Evolutionary conservation across 2,888 invertebrate species (phyloP).

Genomic region (Steinernema hermaphroditum): DNA sequence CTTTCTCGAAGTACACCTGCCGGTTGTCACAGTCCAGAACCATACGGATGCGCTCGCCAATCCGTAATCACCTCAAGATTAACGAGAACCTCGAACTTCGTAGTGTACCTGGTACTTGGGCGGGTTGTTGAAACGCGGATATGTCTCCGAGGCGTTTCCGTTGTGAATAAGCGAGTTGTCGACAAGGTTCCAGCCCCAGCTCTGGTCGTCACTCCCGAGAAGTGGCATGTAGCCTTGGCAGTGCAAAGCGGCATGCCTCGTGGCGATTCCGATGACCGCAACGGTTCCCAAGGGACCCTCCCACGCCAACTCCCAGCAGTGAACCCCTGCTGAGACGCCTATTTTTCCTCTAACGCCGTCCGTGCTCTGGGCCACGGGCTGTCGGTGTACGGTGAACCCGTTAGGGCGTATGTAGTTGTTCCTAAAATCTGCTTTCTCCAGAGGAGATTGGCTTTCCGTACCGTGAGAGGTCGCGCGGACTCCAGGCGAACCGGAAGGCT

Average conservation of each 20-base stretch:
- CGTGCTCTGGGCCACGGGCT: conserved; percentile 97
- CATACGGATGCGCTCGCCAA: conserved; percentile 92
- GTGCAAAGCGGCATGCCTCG: conserved; percentile 86
- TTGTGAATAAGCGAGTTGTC: conserved; percentile 95
- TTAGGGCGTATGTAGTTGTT: conserved; percentile 95
- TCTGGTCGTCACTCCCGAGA: conserved; percentile 90
- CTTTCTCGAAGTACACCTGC: conserved; percentile 85
- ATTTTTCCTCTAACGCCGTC: conserved; percentile 77
- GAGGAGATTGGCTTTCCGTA: conserved; percentile 33
- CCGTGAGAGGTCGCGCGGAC: conserved; percentile 88
- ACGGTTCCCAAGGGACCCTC: conserved; percentile 91
- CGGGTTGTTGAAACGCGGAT: conserved; percentile 74
- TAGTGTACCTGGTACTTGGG: conserved; percentile 82
- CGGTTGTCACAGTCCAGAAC: conserved; percentile 97
- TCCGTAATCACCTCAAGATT: conserved; percentile 71
- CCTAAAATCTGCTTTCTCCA: conserved; percentile 67
- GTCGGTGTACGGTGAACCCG: conserved; percentile 94
- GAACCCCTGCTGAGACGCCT: conserved; percentile 56
- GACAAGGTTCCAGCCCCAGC: conserved; percentile 99
- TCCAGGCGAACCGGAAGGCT: conserved; percentile 94
- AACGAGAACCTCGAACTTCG: background rate
- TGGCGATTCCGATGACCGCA: conserved; percentile 92
- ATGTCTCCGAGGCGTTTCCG: conserved; percentile 73
- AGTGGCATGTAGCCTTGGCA: conserved; percentile 93
- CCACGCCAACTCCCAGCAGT: conserved; percentile 62